Percentiles rank a stretch among this genome's conserved stretches.
Evolutionary conservation across 2,113 vertebrate genomes (phyloP).

Genomic region (Baryphthengus martii): DNA sequence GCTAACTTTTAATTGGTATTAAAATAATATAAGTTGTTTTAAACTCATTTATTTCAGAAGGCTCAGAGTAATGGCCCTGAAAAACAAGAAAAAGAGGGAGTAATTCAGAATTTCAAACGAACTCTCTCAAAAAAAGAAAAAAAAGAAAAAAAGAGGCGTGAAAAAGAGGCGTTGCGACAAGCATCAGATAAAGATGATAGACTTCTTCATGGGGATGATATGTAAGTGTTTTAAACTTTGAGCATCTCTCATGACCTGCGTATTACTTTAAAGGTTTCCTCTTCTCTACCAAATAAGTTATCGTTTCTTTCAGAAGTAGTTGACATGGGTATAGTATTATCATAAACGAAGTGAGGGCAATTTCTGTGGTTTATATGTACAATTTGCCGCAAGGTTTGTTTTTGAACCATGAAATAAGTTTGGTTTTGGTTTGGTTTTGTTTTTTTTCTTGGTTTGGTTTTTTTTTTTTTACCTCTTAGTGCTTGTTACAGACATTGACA

Average conservation of each 20-base stretch:
- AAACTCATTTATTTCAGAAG: constrained; percentile 78
- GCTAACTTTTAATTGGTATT: neutral
- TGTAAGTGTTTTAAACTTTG: constrained; percentile 69
- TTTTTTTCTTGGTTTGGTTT: too few species aligned
- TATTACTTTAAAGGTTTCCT: neutral
- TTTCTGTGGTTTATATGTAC: neutral
- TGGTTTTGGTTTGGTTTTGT: neutral
- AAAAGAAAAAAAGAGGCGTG: constrained; percentile 93
- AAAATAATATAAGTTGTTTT: neutral
- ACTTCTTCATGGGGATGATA: constrained; percentile 80
- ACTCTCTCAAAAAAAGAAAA: constrained; percentile 98
- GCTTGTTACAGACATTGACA: neutral
- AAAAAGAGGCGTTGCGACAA: constrained; percentile 86
- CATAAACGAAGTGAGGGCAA: neutral
- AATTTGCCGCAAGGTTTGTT: neutral
- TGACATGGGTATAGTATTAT: neutral
- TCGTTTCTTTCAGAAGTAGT: neutral
- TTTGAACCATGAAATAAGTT: neutral
- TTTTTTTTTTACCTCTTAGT: neutral
- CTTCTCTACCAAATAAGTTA: neutral
- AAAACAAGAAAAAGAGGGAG: constrained; percentile 94
- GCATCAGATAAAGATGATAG: constrained; percentile 86
- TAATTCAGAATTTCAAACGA: constrained; percentile 97
- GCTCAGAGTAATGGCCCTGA: constrained; percentile 94
- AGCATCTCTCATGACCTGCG: neutral